phyloP scores from a whole-genome alignment of 2,113 vertebrate species.

The Phylloscopus trochiloides region DNA sequence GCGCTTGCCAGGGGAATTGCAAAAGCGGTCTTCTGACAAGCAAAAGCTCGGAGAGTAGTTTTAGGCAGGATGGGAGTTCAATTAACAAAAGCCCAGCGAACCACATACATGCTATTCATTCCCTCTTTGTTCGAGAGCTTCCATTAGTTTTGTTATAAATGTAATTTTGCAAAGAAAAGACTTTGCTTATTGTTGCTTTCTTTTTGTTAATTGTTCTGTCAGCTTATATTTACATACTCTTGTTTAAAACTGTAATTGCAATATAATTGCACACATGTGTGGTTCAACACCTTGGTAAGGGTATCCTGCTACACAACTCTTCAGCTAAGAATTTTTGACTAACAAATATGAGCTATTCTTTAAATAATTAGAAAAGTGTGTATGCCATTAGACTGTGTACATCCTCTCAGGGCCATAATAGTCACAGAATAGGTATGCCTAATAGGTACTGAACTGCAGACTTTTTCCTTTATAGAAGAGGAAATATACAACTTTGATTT shows the following conservation, averaged over 20 bases:
- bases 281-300: slow-evolving; percentile 1
- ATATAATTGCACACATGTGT: slow-evolving; percentile 19
- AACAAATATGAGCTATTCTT: not conserved
- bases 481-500: slow-evolving; percentile 59
- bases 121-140: not conserved
- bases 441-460: not conserved
- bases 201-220: slow-evolving; percentile 4
- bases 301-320: not conserved
- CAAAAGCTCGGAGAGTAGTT: not conserved
- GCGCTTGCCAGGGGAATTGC: not conserved
- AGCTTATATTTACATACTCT: not conserved
- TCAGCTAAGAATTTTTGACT: not conserved
- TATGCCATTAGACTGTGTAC: not conserved
- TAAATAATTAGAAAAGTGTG: slow-evolving; percentile 12
- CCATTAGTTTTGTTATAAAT: not conserved
- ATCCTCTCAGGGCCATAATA: not conserved
- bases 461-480: not conserved
- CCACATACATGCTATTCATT: not conserved
- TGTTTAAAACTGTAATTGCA: not conserved
- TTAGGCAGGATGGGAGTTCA: not conserved
- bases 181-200: not conserved
- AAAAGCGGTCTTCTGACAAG: not conserved
- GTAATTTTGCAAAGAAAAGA: not conserved
- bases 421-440: not conserved
- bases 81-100: not conserved